These are phyloP conservation scores for Thrips palmi DNA, from an alignment of 1,140 invertebrate species.

Conservation along the genomic window DNA sequence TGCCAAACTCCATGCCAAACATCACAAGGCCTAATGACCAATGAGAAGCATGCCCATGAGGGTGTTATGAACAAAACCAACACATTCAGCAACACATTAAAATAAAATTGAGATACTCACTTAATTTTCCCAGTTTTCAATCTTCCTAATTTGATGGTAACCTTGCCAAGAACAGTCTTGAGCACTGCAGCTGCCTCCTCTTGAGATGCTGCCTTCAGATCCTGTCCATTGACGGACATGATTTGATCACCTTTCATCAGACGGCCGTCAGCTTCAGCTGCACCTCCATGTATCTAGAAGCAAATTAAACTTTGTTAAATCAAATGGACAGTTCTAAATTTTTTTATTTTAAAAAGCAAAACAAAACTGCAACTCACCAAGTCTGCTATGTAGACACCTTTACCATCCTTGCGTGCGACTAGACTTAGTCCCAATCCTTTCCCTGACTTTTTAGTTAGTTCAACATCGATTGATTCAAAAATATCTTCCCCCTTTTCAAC, in stretches of 20 bases:
- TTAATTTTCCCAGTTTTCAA: conserved; percentile 38
- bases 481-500: conserved; percentile 39
- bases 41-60: no score
- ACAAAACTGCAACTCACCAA: conserved; percentile 45
- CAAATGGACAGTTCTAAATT: neutral
- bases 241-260: conserved; percentile 88
- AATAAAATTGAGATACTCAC: neutral
- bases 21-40: no score
- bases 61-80: neutral
- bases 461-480: conserved; percentile 71
- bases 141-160: conserved; percentile 60
- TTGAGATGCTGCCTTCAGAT: conserved; percentile 61
- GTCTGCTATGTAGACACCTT: conserved; percentile 87
- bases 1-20: no score
- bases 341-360: conserved; percentile 5
- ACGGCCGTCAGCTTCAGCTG: conserved; percentile 77
- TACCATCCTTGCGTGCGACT: conserved; percentile 66
- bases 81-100: neutral
- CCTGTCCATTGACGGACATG: conserved; percentile 72
- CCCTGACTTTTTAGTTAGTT: conserved; percentile 79
- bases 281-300: conserved; percentile 64
- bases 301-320: conserved; percentile 2
- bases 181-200: conserved; percentile 76
- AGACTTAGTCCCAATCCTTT: conserved; percentile 85
- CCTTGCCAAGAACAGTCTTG: conserved; percentile 61